phyloP scores from a whole-genome alignment of 2,797 vertebrate species.

The Neosilurus mollespiculum region DNA sequence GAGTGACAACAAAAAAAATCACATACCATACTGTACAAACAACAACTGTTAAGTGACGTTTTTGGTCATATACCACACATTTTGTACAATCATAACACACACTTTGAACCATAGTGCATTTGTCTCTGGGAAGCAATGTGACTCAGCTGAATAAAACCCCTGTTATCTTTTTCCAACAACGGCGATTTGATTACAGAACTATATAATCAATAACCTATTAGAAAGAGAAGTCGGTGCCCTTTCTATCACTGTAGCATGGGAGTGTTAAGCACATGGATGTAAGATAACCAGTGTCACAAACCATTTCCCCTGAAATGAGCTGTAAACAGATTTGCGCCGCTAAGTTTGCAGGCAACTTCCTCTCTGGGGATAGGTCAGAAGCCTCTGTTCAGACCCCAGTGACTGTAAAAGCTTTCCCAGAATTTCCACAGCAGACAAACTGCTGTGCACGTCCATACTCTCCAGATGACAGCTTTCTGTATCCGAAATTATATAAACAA shows the following conservation, averaged over 20 bases:
- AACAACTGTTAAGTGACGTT: not conserved
- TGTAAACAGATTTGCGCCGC: slow-evolving; percentile 57
- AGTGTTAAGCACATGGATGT: slow-evolving; percentile 8
- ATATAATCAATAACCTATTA: not conserved
- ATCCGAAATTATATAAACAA: slow-evolving; percentile 15
- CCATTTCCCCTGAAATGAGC: slow-evolving; percentile 29
- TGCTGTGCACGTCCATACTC: slow-evolving; percentile 56
- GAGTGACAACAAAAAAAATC: not conserved
- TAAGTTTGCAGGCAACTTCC: slow-evolving; percentile 65
- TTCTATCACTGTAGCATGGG: not conserved
- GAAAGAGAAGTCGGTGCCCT: not conserved
- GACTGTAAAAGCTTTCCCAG: slow-evolving; percentile 64
- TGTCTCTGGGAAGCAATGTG: not conserved
- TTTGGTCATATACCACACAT: not conserved
- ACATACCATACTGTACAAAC: not conserved
- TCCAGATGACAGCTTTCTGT: slow-evolving; percentile 41
- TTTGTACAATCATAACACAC: not conserved
- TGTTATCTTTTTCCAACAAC: not conserved
- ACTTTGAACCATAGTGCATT: not conserved
- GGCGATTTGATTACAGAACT: not conserved
- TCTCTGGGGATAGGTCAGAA: slow-evolving; percentile 64
- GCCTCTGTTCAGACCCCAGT: slow-evolving; percentile 55
- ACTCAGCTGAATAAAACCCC: not conserved
- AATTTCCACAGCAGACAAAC: slow-evolving; percentile 57
- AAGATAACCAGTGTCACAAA: slow-evolving; percentile 21